phyloP scores from a whole-genome alignment of 30 jellyfish, hydroid and myxozoan species.

The Cassiopea andromeda region DNA sequence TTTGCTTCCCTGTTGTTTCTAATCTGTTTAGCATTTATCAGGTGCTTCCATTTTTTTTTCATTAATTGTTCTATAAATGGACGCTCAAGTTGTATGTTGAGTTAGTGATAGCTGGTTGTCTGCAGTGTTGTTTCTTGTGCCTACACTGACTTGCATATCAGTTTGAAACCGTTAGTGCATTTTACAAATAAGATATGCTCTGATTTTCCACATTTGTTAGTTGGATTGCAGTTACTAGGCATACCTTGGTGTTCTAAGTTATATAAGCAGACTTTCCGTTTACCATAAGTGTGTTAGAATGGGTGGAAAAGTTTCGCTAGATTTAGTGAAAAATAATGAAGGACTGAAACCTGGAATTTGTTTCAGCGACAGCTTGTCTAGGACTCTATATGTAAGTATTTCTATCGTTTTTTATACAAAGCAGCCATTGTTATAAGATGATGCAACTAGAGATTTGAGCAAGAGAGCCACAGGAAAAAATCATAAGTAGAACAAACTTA shows the following conservation, averaged over 20 bases:
- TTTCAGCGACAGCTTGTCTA: neutral
- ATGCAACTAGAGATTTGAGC: too few relatives aligned
- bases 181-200: too few relatives aligned
- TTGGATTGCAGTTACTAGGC: too few relatives aligned
- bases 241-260: too few relatives aligned
- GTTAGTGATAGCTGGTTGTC: too few relatives aligned
- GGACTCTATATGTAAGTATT: constrained; percentile 9
- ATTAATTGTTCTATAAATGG: neutral
- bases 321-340: constrained; percentile 7
- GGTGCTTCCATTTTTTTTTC: constrained; percentile 17
- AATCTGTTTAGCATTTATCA: neutral
- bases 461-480: too few relatives aligned
- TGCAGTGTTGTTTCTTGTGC: too few relatives aligned
- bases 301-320: constrained; percentile 26
- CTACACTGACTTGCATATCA: too few relatives aligned
- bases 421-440: too few relatives aligned
- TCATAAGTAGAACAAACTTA: too few relatives aligned
- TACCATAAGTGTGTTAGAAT: neutral
- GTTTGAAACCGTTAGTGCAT: too few relatives aligned
- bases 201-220: too few relatives aligned
- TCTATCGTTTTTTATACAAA: neutral
- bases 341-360: constrained; percentile 48
- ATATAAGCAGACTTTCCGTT: neutral
- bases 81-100: neutral
- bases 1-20: neutral